Evolutionary conservation across 23 tunicate species (phyloP).

Genomic region (Botrylloides violaceus): DNA sequence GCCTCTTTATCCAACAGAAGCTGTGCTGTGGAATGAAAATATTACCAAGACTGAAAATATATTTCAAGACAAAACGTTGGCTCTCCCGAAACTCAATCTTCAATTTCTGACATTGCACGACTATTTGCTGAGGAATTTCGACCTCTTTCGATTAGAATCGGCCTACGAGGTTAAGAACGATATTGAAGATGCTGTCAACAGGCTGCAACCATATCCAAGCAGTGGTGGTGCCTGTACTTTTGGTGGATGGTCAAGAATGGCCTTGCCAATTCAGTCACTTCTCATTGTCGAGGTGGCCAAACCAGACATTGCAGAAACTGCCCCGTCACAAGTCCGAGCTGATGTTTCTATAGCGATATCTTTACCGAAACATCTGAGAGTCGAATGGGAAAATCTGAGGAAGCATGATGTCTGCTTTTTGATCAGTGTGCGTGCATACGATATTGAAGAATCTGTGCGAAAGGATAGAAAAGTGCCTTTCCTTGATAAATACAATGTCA

Average conservation of each 20-base stretch:
- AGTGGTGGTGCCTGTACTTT: slow-evolving; percentile 74
- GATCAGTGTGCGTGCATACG: slow-evolving; percentile 20
- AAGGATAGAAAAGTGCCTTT: slow-evolving; percentile 47
- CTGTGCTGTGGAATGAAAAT: slow-evolving; percentile 95
- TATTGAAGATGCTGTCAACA: slow-evolving; percentile 65
- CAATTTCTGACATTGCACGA: slow-evolving; percentile 98
- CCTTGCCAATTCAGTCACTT: slow-evolving; percentile 85
- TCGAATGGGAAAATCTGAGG: slow-evolving; percentile 90
- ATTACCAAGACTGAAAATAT: slow-evolving; percentile 84
- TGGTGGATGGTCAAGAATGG: slow-evolving; percentile 98
- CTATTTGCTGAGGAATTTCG: slow-evolving; percentile 85
- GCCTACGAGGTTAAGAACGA: slow-evolving; percentile 91
- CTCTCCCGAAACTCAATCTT: slow-evolving; percentile 88
- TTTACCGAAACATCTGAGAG: slow-evolving; percentile 34
- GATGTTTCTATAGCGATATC: slow-evolving; percentile 74
- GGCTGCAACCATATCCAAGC: slow-evolving; percentile 73
- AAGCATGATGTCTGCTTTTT: slow-evolving; percentile 96
- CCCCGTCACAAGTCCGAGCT: slow-evolving; percentile 96
- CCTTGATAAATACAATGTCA: slow-evolving; percentile 59
- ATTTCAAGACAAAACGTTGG: slow-evolving; percentile 67
- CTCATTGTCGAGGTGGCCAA: slow-evolving; percentile 95
- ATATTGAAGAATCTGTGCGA: slow-evolving; percentile 27
- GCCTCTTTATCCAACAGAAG: slow-evolving; percentile 96
- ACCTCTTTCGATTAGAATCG: slow-evolving; percentile 91
- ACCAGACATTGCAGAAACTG: slow-evolving; percentile 82